These are phyloP conservation scores for Periparus ater DNA, from an alignment of 2,797 vertebrate genomes.

Conservation along the genomic window DNA sequence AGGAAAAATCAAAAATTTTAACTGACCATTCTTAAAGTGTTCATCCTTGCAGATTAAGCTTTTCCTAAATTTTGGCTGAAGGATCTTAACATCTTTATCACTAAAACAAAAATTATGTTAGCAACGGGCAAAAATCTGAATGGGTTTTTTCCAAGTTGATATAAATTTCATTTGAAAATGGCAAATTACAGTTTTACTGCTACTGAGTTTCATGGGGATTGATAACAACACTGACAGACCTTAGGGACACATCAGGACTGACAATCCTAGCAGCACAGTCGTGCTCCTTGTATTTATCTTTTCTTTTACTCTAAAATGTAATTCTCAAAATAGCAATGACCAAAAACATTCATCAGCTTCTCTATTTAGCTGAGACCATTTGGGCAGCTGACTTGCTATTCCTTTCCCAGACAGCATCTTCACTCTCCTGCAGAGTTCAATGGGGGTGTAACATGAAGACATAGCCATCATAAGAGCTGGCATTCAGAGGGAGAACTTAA, in stretches of 20 bases:
- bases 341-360: not conserved
- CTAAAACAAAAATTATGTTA: not conserved
- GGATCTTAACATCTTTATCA: not conserved
- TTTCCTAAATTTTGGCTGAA: not conserved
- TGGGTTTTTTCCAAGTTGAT: not conserved
- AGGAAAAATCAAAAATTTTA: not conserved
- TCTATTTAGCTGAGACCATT: not conserved
- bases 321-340: not conserved
- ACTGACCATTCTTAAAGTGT: not conserved
- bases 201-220: not conserved
- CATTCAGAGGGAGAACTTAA: constrained; percentile 6
- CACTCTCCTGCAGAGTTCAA: not conserved
- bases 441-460: not conserved
- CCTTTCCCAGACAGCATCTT: not conserved
- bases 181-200: not conserved
- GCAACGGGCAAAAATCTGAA: not conserved
- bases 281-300: not conserved
- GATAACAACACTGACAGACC: not conserved
- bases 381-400: not conserved
- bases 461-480: not conserved
- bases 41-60: not conserved
- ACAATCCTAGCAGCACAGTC: not conserved
- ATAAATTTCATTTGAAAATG: not conserved
- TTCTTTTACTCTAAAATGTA: not conserved
- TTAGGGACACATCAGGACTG: not conserved